phyloP scores from a whole-genome alignment of 2,888 invertebrate genomes.

The Leptopilina myrica region DNA sequence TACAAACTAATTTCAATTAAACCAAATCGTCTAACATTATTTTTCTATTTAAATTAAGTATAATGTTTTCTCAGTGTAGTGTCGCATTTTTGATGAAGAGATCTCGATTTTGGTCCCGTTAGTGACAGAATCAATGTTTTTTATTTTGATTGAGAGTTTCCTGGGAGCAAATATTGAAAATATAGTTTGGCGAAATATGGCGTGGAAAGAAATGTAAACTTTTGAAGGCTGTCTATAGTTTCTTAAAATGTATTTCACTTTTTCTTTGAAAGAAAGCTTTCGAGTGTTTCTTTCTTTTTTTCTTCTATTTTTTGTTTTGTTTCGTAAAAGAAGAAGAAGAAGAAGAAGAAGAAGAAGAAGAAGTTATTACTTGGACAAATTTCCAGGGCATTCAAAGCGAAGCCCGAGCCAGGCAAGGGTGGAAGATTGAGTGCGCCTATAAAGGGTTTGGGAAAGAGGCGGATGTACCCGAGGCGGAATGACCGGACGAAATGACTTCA shows the following conservation, averaged over 20 bases:
- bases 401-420: constrained; percentile 19
- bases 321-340: background rate
- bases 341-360: background rate
- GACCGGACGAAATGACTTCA: constrained; percentile 31
- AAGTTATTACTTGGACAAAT: constrained; percentile 40
- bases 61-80: too few relatives aligned
- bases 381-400: constrained; percentile 38
- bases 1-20: too few relatives aligned
- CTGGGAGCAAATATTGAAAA: constrained; percentile 13
- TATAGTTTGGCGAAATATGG: background rate
- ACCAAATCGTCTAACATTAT: too few relatives aligned
- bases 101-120: background rate
- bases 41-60: too few relatives aligned
- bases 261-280: constrained; percentile 33
- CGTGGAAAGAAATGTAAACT: constrained; percentile 23
- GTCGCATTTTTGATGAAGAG: too few relatives aligned
- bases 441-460: constrained; percentile 17
- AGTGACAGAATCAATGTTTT: background rate
- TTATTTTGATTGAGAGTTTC: constrained; percentile 16
- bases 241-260: constrained; percentile 34
- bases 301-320: background rate
- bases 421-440: constrained; percentile 39
- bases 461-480: constrained; percentile 37
- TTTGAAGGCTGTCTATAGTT: constrained; percentile 33
- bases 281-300: constrained; percentile 21